Evolutionary conservation across 2,797 vertebrate genomes (phyloP).

Genomic region (Natrix natrix): DNA sequence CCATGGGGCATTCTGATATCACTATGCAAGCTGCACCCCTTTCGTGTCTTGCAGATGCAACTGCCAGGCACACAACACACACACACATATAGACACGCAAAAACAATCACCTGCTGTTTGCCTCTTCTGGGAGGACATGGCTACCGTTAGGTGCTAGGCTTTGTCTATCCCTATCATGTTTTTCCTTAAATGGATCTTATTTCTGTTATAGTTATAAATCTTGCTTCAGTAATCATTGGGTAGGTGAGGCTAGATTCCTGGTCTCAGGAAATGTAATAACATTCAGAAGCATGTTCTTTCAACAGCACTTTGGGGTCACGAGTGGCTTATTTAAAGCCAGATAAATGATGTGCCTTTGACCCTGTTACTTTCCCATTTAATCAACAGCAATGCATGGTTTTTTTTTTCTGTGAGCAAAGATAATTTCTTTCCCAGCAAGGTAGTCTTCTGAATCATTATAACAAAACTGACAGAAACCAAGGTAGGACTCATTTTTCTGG

Average conservation of each 20-base stretch:
- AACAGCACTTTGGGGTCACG: neutral
- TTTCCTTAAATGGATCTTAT: neutral
- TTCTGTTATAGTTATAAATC: neutral
- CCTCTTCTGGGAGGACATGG: neutral
- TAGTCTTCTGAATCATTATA: neutral
- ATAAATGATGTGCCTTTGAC: constrained; percentile 1
- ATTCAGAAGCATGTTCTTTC: neutral
- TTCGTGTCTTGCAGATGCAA: neutral
- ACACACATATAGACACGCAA: neutral
- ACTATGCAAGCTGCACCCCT: neutral
- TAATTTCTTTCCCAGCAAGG: neutral
- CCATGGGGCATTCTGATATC: neutral
- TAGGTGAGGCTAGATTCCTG: neutral
- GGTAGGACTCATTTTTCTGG: neutral
- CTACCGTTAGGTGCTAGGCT: neutral
- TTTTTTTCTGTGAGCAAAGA: neutral
- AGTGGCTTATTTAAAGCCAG: neutral
- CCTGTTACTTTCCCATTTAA: neutral
- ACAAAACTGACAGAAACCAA: constrained; percentile 11
- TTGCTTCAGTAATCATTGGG: neutral
- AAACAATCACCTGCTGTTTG: neutral
- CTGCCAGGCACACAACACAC: no score
- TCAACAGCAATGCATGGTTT: neutral
- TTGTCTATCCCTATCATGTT: neutral
- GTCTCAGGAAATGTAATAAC: neutral